phyloP scores from a whole-genome alignment of 2,888 invertebrate species.

The Lithophane ornitopus region DNA sequence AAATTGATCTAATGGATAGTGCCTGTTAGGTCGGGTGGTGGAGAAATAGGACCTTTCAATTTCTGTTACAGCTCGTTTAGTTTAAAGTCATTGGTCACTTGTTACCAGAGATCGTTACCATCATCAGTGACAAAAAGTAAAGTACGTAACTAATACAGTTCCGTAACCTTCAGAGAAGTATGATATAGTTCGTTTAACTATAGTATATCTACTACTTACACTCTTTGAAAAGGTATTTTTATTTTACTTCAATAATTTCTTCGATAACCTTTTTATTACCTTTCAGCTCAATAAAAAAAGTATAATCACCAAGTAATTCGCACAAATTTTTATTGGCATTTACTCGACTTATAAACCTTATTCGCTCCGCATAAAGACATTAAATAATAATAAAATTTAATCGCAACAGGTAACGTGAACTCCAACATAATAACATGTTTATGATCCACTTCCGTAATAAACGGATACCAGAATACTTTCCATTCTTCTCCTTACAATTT shows the following conservation, averaged over 20 bases:
- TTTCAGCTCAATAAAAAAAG: conserved; percentile 22
- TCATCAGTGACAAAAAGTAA: not conserved
- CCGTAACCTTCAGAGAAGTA: not conserved
- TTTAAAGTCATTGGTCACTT: not conserved
- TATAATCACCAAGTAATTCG: conserved; percentile 36
- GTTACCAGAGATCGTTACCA: not conserved
- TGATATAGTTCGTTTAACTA: not conserved
- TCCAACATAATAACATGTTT: conserved; percentile 64
- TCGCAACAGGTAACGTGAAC: conserved; percentile 53
- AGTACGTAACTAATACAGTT: not conserved
- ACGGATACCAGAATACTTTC: conserved; percentile 60
- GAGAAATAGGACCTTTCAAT: not conserved
- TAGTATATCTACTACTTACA: not conserved
- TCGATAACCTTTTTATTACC: conserved; percentile 22
- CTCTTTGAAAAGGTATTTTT: conserved; percentile 3
- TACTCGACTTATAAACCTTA: conserved; percentile 43
- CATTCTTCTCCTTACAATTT: conserved; percentile 54
- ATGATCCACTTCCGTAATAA: conserved; percentile 59
- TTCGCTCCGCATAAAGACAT: conserved; percentile 58
- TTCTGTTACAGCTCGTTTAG: not conserved
- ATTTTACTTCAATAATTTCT: not conserved
- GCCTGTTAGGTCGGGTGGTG: not conserved
- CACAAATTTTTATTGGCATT: conserved; percentile 37
- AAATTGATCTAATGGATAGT: not conserved
- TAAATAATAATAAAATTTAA: conserved; percentile 60